Evolutionary conservation across 1,140 invertebrate species (phyloP).

Genomic region (Bemisia tabaci): DNA sequence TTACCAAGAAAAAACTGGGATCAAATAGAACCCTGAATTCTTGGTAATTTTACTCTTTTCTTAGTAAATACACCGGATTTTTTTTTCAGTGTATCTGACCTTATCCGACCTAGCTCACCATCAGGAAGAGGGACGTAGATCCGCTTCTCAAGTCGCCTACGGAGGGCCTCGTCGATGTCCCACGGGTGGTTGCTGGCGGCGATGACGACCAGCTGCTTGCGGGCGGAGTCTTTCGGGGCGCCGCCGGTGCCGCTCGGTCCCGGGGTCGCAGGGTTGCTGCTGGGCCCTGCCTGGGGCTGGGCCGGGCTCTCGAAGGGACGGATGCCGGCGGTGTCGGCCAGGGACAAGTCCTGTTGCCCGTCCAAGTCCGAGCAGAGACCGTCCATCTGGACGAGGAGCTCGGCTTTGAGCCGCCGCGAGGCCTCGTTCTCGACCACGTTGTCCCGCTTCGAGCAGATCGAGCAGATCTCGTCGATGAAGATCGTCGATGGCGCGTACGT

Average conservation of each 20-base stretch:
- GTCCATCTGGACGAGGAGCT: constrained; percentile 60
- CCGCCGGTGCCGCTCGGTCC: constrained; percentile 30
- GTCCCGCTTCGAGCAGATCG: constrained; percentile 47
- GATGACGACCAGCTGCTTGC: constrained; percentile 46
- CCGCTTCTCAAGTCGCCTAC: constrained; percentile 52
- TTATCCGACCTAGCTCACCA: no score
- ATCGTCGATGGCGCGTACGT: constrained; percentile 58
- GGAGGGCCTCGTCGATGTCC: constrained; percentile 56
- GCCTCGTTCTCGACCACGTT: constrained; percentile 54
- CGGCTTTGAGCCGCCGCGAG: constrained; percentile 52
- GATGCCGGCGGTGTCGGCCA: background rate
- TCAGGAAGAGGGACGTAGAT: constrained; percentile 57
- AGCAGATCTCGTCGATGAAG: constrained; percentile 63
- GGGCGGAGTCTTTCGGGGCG: background rate
- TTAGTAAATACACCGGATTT: no score
- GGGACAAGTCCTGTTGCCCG: background rate
- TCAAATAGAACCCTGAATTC: no score
- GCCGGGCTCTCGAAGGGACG: no score
- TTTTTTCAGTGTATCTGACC: no score
- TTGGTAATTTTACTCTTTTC: no score
- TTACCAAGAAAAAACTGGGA: no score
- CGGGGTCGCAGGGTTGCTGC: constrained; percentile 12
- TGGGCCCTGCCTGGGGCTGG: background rate
- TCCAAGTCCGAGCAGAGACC: constrained; percentile 31
- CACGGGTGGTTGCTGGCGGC: constrained; percentile 63